Evolutionary conservation across 2,113 vertebrate genomes (phyloP).

Genomic region (Sinocyclocheilus anophthalmus): DNA sequence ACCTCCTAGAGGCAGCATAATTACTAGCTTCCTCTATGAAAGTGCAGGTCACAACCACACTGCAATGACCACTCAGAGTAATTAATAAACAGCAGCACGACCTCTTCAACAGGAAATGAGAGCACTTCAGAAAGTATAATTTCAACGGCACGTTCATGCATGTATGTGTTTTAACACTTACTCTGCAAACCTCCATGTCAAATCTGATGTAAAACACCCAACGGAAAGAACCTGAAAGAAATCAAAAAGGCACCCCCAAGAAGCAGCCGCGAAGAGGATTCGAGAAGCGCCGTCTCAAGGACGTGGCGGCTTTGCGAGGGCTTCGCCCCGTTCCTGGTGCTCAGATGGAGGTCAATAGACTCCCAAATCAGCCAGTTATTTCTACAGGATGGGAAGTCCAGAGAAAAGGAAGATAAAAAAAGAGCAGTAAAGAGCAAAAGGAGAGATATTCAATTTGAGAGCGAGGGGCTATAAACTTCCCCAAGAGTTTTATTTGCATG

Average conservation of each 20-base stretch:
- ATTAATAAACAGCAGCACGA: constrained; percentile 24
- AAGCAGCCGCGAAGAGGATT: neutral
- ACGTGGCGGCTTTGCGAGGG: neutral
- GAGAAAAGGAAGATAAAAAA: constrained; percentile 32
- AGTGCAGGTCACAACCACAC: neutral
- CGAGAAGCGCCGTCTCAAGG: neutral
- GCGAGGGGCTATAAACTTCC: constrained; percentile 16
- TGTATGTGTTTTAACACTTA: neutral
- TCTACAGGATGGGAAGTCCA: neutral
- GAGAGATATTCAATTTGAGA: constrained; percentile 44
- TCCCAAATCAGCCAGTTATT: neutral
- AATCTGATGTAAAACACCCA: neutral
- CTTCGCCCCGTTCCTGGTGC: neutral
- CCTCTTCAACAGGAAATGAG: constrained; percentile 16
- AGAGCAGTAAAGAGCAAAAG: constrained; percentile 24
- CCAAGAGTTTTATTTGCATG: constrained; percentile 32
- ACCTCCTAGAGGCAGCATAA: constrained; percentile 35
- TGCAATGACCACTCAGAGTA: constrained; percentile 28
- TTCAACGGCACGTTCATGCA: neutral
- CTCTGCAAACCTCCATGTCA: neutral
- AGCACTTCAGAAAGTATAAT: neutral
- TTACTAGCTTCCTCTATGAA: constrained; percentile 11
- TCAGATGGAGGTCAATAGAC: neutral
- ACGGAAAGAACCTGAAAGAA: neutral
- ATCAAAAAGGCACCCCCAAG: neutral